Percentiles rank a stretch among this genome's conserved stretches.
These are phyloP conservation scores for Dione vanillae DNA, from an alignment of 2,888 invertebrate species.

Conservation along the genomic window DNA sequence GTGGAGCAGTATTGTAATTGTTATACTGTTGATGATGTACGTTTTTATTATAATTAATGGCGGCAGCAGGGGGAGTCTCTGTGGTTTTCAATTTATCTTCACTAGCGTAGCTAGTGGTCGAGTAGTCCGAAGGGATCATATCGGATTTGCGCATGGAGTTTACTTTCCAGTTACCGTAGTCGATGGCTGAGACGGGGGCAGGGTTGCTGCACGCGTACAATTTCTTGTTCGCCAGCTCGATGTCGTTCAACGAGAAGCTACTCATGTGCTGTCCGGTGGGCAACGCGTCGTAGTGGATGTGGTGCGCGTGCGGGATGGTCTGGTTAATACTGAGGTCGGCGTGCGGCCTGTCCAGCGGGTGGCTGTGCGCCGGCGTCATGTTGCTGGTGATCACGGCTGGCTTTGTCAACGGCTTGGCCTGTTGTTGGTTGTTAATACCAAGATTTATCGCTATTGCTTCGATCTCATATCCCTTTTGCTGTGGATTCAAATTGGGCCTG, in stretches of 20 bases:
- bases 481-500: slow-evolving; percentile 59
- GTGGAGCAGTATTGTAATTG: slow-evolving; percentile 65
- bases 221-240: slow-evolving; percentile 77
- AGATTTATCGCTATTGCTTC: slow-evolving; percentile 76
- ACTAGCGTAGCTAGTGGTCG: slow-evolving; percentile 60
- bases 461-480: slow-evolving; percentile 70
- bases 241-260: slow-evolving; percentile 75
- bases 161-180: slow-evolving; percentile 78
- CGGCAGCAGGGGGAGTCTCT: slow-evolving; percentile 55
- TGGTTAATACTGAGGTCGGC: slow-evolving; percentile 62
- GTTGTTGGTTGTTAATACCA: slow-evolving; percentile 68
- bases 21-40: slow-evolving; percentile 70
- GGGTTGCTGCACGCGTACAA: slow-evolving; percentile 65
- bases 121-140: slow-evolving; percentile 70
- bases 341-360: slow-evolving; percentile 57
- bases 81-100: slow-evolving; percentile 69
- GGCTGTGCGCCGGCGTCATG: slow-evolving; percentile 68
- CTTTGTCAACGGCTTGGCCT: slow-evolving; percentile 63
- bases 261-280: slow-evolving; percentile 61
- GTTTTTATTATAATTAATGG: slow-evolving; percentile 71
- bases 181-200: slow-evolving; percentile 63
- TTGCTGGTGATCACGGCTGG: slow-evolving; percentile 55
- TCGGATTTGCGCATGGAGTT: slow-evolving; percentile 72
- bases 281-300: slow-evolving; percentile 68
- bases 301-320: slow-evolving; percentile 70